A percentile compares a stretch with the other conserved stretches of the same genome.
Conservation (phyloP, 2,888 invertebrate genomes). For the Bombylius major region DNA sequence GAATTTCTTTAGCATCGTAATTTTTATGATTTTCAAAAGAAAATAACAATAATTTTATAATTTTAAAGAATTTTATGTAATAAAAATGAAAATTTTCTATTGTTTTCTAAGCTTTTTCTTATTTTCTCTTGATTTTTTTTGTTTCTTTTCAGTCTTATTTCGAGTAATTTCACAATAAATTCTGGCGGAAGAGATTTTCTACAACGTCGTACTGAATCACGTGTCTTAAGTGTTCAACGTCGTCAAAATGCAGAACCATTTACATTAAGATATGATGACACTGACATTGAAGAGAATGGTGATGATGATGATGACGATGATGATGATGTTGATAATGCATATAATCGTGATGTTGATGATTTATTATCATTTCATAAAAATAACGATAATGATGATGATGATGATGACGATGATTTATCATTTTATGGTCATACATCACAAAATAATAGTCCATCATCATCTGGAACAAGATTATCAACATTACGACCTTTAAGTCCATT, state of each 20-base stretch:
- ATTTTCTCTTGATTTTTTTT: conserved; percentile 8
- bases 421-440: conserved; percentile 28
- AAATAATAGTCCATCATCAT: conserved; percentile 11
- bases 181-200: conserved; percentile 39
- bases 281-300: neutral
- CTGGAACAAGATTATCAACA: conserved; percentile 13
- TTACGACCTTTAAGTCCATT: conserved; percentile 16
- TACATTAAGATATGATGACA: conserved; percentile 2
- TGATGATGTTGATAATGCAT: conserved; percentile 12
- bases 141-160: conserved; percentile 39
- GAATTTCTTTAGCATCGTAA: no score
- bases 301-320: neutral
- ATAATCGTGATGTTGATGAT: no score
- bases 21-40: no score
- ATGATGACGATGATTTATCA: conserved; percentile 29
- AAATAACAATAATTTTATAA: no score
- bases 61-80: no score
- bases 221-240: conserved; percentile 6
- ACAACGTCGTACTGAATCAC: conserved; percentile 26
- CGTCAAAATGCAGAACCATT: conserved; percentile 9
- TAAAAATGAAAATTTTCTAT: no score
- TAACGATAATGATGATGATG: neutral
- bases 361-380: no score
- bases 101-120: neutral
- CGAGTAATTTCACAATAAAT: conserved; percentile 42